phyloP scores from a whole-genome alignment of 2,113 vertebrate species.

The Nothocercus julius region DNA sequence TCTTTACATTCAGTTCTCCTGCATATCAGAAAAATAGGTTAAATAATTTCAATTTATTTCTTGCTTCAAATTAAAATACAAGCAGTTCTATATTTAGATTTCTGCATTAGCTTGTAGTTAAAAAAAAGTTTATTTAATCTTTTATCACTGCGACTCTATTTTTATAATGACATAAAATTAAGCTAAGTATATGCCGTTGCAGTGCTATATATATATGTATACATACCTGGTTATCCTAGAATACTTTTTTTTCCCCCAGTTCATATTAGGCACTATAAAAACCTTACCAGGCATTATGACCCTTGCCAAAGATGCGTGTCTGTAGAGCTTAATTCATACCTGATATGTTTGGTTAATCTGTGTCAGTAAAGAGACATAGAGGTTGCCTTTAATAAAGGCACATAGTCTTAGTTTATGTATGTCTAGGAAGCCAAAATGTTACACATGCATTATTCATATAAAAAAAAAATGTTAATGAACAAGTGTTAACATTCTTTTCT shows the following conservation, averaged over 20 bases:
- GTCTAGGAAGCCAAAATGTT: not conserved
- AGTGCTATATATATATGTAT: not conserved
- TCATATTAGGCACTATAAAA: not conserved
- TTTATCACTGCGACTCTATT: not conserved
- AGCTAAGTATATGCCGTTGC: not conserved
- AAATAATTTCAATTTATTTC: not conserved
- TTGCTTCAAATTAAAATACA: not conserved
- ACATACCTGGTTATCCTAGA: not conserved
- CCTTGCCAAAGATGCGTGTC: not conserved
- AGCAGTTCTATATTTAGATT: not conserved
- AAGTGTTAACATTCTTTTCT: not conserved
- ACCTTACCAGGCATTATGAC: not conserved
- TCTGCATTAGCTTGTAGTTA: not conserved
- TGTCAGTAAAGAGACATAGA: not conserved
- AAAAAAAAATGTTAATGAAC: not conserved
- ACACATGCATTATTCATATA: accelerated
- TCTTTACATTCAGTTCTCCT: not conserved
- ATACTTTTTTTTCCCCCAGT: not conserved
- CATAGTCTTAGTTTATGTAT: not conserved
- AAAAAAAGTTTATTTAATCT: not conserved
- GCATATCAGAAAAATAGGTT: not conserved
- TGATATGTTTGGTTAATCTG: not conserved
- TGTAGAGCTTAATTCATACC: not conserved
- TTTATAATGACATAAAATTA: not conserved
- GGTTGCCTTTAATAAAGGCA: not conserved